Base-by-base conservation (phyloP, 2,113 vertebrate species). In the Takifugu flavidus region DNA sequence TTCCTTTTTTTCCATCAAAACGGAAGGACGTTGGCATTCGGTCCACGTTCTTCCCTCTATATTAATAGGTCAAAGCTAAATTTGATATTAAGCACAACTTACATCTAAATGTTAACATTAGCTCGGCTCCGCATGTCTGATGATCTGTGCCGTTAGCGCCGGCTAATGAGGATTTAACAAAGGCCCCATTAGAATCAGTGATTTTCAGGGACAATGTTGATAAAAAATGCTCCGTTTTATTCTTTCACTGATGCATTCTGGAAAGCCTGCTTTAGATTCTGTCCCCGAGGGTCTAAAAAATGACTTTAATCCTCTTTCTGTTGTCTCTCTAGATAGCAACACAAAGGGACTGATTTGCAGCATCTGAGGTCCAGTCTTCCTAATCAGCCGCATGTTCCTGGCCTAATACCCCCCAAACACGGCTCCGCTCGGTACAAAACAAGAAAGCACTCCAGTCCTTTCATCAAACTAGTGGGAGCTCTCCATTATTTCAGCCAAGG, bases 281-380 rank as follows among this genome's bases (percentile, higher is more conserved):
- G 52, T 46, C 78, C 67, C 50, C 4, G 25, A 56, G 70, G 80
- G 59, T 64, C 46, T 57, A 50, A 42, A 77, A 20, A 74, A 82
- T 75, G 26, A 75, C 77, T 86, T 76, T 74, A 80, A 79, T 85
- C 79, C 67, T 64, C 67, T 68, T 59, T 59, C 42, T 72, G 67
- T 52, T 53, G 63, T 74, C 73, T 61, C 67, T 83, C 81, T 82
- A 64, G 83, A 82, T 72, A 72, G 54, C 62, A 70, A 80, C 82
- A 86, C 72, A 87, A 86, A 82, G 77, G 70, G 62, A 52, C 68
- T 83, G 82, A 84, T 84, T 86, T 77, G 52, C 55, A 69, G 75
- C 72, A 77, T 83, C 70, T 70, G 65, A 77, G 77, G 73, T 61
- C 72, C 62, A 58, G 74, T 74, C 80, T 61, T 67, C 46, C 77